Conservation (phyloP, 2,113 vertebrate genomes). For the Vireo altiloquus region DNA sequence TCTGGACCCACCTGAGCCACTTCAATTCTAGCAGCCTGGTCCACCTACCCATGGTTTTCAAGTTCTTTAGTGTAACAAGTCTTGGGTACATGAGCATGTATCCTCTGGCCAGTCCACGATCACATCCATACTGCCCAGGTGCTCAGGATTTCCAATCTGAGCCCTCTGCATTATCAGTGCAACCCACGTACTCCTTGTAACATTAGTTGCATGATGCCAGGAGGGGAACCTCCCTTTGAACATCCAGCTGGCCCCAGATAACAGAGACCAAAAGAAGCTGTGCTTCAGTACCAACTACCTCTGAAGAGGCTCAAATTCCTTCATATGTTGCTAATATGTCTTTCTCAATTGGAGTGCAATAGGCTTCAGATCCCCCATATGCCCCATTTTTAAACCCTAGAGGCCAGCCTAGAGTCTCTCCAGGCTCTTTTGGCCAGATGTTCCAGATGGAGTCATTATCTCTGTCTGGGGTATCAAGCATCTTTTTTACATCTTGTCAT, state of each 20-base stretch:
- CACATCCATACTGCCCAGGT: background rate
- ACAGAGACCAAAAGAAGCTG: background rate
- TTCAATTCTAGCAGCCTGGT: background rate
- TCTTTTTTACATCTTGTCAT: background rate
- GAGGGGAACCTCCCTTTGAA: background rate
- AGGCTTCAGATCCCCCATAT: background rate
- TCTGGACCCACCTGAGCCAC: background rate
- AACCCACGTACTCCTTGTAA: background rate
- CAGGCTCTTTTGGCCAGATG: background rate
- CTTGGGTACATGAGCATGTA: background rate
- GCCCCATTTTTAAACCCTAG: background rate
- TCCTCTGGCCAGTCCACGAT: background rate
- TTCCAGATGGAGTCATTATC: no score
- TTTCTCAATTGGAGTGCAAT: background rate
- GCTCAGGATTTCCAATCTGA: background rate
- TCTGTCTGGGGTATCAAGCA: background rate
- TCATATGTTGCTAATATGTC: background rate
- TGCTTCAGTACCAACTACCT: background rate
- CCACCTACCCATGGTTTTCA: background rate
- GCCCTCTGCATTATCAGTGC: accelerated
- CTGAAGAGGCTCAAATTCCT: background rate
- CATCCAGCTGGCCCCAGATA: background rate
- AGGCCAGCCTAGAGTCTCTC: background rate
- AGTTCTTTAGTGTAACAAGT: no score
- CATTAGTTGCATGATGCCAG: background rate